phyloP scores from a whole-genome alignment of 92 coral and sea anemone genomes.

The Palythoa grandiflora region DNA sequence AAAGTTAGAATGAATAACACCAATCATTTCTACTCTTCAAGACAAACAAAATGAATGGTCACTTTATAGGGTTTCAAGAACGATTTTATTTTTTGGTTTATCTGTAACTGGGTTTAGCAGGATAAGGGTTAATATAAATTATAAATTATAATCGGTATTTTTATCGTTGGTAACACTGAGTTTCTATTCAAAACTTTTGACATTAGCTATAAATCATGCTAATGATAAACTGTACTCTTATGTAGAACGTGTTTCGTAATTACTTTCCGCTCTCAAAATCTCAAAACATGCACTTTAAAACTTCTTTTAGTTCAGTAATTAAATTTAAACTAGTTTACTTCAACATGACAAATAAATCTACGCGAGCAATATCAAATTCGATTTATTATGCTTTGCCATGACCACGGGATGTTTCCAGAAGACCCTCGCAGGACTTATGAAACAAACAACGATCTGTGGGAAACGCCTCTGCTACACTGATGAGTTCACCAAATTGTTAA shows the following conservation, averaged over 20 bases:
- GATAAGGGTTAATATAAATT: too few relatives aligned
- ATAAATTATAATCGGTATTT: too few relatives aligned
- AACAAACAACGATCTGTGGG: not conserved
- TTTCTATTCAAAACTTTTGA: not conserved
- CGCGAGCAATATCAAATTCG: conserved; percentile 14
- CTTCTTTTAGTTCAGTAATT: not conserved
- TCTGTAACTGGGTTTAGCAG: too few relatives aligned
- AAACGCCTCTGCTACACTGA: not conserved
- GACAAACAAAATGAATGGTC: too few relatives aligned
- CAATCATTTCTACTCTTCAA: too few relatives aligned
- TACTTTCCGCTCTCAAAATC: not conserved
- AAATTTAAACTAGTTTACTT: not conserved
- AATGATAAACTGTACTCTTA: not conserved
- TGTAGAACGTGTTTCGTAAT: not conserved
- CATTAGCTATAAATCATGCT: too few relatives aligned
- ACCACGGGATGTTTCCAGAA: not conserved
- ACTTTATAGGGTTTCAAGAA: too few relatives aligned
- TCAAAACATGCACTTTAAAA: not conserved
- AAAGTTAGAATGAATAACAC: too few relatives aligned
- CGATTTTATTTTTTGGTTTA: too few relatives aligned
- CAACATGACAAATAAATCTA: not conserved
- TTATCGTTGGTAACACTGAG: not conserved
- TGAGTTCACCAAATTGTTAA: not conserved
- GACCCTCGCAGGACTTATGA: not conserved
- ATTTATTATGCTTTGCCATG: conserved; percentile 7